A percentile compares a stretch with the other conserved stretches of the same genome.
phyloP scores from a whole-genome alignment of 2,888 invertebrate genomes.

The Eupithecia subfuscata region DNA sequence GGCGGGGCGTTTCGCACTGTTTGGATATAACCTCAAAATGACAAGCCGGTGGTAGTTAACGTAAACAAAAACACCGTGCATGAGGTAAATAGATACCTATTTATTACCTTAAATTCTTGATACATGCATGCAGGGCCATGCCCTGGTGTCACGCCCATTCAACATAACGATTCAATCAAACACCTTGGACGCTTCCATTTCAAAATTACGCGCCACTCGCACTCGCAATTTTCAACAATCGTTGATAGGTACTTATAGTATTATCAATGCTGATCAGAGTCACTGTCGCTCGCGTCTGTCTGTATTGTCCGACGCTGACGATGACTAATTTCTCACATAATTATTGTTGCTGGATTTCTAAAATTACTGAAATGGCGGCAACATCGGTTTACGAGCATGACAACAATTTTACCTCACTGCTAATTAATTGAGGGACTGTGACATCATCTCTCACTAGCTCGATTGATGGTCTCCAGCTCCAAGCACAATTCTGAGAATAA shows the following conservation, averaged over 20 bases:
- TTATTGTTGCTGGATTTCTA: not conserved
- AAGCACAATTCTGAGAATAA: not conserved
- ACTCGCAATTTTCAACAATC: conserved; percentile 24
- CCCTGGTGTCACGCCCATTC: not conserved
- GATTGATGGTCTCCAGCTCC: not conserved
- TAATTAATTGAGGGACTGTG: not conserved
- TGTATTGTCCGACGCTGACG: not conserved
- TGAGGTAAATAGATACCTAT: not conserved
- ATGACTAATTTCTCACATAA: not conserved
- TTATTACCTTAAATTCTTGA: not conserved
- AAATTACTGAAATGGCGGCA: not conserved
- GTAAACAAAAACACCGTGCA: not conserved
- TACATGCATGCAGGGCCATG: not conserved
- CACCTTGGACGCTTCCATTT: conserved; percentile 75
- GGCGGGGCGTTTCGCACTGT: not conserved
- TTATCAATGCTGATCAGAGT: conserved; percentile 20
- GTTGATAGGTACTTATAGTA: not conserved
- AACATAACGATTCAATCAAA: conserved; percentile 1
- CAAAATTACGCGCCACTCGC: conserved; percentile 68
- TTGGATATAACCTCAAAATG: not conserved
- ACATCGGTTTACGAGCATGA: not conserved
- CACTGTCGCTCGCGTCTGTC: not conserved
- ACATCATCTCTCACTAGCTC: not conserved
- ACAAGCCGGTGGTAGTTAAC: not conserved
- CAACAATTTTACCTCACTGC: not conserved